Evolutionary conservation across 2,113 vertebrate species (phyloP).

Genomic region (Dasyprocta punctata): DNA sequence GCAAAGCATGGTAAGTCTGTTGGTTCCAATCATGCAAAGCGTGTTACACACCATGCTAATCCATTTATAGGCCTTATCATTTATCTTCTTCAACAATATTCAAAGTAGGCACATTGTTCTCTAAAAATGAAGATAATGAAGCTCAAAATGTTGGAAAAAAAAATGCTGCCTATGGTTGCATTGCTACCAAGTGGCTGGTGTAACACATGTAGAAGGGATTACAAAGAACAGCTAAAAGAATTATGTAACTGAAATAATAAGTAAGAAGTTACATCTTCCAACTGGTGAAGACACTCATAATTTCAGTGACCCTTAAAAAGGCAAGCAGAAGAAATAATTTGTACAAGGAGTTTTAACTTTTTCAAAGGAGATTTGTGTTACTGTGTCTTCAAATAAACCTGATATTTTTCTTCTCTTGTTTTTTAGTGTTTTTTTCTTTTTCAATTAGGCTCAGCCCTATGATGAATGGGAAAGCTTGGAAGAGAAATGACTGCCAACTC

Average conservation of each 20-base stretch:
- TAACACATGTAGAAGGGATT: background rate
- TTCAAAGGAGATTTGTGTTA: background rate
- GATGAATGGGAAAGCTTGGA: conserved; percentile 12
- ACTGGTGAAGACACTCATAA: conserved; percentile 62
- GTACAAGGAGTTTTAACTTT: background rate
- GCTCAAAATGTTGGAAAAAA: background rate
- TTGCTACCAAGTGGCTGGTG: background rate
- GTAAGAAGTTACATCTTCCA: conserved; percentile 46
- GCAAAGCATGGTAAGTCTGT: background rate
- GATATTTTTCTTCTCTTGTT: background rate
- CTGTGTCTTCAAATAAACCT: background rate
- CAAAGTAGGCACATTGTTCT: background rate
- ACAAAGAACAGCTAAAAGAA: conserved; percentile 36
- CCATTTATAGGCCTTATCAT: background rate
- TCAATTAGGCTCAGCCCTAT: background rate
- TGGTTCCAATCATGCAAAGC: background rate
- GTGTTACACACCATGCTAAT: background rate
- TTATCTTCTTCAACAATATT: background rate
- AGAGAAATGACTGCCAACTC: background rate
- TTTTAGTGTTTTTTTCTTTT: background rate
- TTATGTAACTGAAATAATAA: conserved; percentile 23
- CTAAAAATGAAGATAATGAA: conserved; percentile 37
- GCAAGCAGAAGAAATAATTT: conserved; percentile 11
- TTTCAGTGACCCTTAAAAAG: conserved; percentile 67
- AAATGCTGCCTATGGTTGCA: background rate